phyloP scores from a whole-genome alignment of 2,888 invertebrate genomes.

The Drosophila neutralis region DNA sequence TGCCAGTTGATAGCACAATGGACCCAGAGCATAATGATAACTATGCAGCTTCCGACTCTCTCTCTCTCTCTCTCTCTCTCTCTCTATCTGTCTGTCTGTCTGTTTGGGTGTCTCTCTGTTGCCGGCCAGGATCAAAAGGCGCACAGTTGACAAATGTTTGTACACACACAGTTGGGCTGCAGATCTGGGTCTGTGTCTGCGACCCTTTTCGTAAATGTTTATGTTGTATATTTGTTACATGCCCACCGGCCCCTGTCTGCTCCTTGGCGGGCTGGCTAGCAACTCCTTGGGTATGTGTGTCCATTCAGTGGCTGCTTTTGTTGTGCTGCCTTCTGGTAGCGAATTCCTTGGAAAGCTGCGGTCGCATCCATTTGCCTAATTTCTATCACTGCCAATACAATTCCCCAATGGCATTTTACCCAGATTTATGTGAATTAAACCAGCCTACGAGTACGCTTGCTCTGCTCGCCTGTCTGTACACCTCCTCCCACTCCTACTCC shows the following conservation, averaged over 20 bases:
- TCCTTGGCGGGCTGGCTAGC: conserved; percentile 28
- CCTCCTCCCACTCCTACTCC: conserved; percentile 4
- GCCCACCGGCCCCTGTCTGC: conserved; percentile 59
- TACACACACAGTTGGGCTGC: conserved; percentile 48
- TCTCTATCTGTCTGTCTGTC: conserved; percentile 30
- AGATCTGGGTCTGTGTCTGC: conserved; percentile 48
- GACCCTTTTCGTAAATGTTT: conserved; percentile 74
- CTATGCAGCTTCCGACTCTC: conserved; percentile 73
- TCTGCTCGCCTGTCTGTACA: not conserved
- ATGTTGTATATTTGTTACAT: conserved; percentile 62
- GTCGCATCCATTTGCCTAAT: conserved; percentile 73
- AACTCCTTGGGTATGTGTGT: conserved; percentile 37
- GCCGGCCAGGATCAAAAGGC: conserved; percentile 79
- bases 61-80: not conserved
- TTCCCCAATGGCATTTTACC: conserved; percentile 81
- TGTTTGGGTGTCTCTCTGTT: conserved; percentile 31
- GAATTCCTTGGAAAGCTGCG: conserved; percentile 72
- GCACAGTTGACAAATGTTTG: conserved; percentile 78
- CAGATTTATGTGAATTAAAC: conserved; percentile 82
- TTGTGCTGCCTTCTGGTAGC: conserved; percentile 55
- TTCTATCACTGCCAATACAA: conserved; percentile 63
- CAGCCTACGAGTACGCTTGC: conserved; percentile 41
- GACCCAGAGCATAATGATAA: conserved; percentile 68
- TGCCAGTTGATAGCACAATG: conserved; percentile 77
- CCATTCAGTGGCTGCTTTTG: conserved; percentile 61